Evolutionary conservation across 2,113 vertebrate species (phyloP).

Genomic region (Silurus meridionalis): DNA sequence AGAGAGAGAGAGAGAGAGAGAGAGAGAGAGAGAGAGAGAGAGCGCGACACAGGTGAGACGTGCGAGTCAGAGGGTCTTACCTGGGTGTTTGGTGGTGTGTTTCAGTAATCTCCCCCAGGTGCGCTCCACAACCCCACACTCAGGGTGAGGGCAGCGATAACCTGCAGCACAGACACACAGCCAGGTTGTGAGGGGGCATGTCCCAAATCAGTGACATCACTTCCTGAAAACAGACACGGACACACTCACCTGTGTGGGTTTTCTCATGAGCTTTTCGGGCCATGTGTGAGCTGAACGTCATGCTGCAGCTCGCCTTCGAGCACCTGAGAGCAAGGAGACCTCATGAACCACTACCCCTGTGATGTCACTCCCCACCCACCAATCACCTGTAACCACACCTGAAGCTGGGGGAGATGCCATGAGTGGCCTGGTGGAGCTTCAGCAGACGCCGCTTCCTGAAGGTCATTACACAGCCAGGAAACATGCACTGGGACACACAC

Average conservation of each 20-base stretch:
- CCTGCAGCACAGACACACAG: conserved; percentile 58
- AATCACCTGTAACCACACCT: conserved; percentile 54
- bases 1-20: too few species aligned
- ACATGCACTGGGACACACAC: conserved; percentile 60
- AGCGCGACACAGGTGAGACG: neutral
- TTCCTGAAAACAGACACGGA: too few species aligned
- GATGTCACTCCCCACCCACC: neutral
- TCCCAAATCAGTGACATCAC: neutral
- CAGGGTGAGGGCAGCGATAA: conserved; percentile 65
- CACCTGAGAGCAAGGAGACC: conserved; percentile 63
- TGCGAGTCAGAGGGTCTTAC: conserved; percentile 50
- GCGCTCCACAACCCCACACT: conserved; percentile 63
- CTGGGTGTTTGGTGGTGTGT: conserved; percentile 68
- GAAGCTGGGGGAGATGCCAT: conserved; percentile 56
- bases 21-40: neutral
- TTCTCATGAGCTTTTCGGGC: conserved; percentile 71
- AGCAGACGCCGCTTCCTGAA: conserved; percentile 71
- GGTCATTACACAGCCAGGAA: conserved; percentile 61
- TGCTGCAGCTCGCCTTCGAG: conserved; percentile 60
- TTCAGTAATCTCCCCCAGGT: conserved; percentile 71
- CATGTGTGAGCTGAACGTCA: conserved; percentile 62
- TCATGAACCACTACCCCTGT: neutral
- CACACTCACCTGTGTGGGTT: conserved; percentile 70
- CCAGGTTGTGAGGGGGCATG: neutral
- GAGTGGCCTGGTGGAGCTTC: conserved; percentile 65